Evolutionary conservation across 2,797 vertebrate genomes (phyloP), one percentile per base, ranked within the genome.

Genomic region (Gymnopithys bicolor): DNA sequence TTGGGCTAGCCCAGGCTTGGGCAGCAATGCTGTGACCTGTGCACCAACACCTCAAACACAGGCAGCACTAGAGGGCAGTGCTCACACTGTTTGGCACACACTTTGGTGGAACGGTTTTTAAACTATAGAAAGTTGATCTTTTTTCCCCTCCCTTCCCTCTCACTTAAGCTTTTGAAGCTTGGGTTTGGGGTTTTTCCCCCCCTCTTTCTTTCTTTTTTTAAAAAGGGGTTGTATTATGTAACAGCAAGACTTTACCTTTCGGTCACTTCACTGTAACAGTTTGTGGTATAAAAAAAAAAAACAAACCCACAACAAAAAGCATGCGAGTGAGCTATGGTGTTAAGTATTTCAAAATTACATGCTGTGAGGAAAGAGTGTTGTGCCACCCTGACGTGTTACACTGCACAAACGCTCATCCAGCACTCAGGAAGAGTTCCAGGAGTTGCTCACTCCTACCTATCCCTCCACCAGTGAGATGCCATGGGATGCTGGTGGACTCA

Each of bases 11-110:
- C 3, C 9, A 0, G 25, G 28, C 22, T 21, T 5, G 10, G 7
- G 14, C 33, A 63, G 15, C 45, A 0, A 1, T 3, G 6, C 15
- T 15, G 30, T 19, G 39, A 76, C 3, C 32, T 15, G 6, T 2
- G 6, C 43, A 49, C 18, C 23, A 7, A 3, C 39, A 51, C 51
- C 51, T 69, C 67, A 11, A 63, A 17, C 2, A 0, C 79, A 1
- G 45, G 18, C 68, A 89, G 90, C 94, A 81, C 89, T 92, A 95
- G 94, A 78, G 91, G 93, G 95, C 96, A 96, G 92, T 55, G 79
- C 91, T 89, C 59, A 48, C 73, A 7, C 52, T 37, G n/a, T 19
- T 37, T 39, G 18, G 11, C 22, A 11, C 27, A 35, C 15, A 5
- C 1, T 11, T 39, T 5, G 1, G 14, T 27, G 15, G 6, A 11